Conservation (phyloP, 2,888 invertebrate genomes). For the Drosophila mimica region DNA sequence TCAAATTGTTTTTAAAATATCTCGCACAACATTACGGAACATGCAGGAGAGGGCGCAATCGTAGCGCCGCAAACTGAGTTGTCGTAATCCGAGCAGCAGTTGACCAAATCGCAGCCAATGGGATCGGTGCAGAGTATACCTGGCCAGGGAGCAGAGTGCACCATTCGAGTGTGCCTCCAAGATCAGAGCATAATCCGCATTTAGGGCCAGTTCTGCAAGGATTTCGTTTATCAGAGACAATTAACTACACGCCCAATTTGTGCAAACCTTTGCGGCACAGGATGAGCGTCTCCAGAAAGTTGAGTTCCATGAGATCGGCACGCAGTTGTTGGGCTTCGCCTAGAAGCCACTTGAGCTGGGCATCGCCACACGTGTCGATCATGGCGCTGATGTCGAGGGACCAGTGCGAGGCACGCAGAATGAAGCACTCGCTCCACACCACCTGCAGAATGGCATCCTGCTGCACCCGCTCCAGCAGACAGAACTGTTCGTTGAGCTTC, state of each 20-base stretch:
- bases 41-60: constrained; percentile 81
- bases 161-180: constrained; percentile 82
- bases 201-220: constrained; percentile 80
- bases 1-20: constrained; percentile 72
- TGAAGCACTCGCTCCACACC: constrained; percentile 87
- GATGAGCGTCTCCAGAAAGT: constrained; percentile 86
- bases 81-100: constrained; percentile 82
- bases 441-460: constrained; percentile 87
- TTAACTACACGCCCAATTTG: not conserved
- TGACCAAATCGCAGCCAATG: constrained; percentile 84
- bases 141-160: constrained; percentile 82
- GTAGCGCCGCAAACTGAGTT: constrained; percentile 81
- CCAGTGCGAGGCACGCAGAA: constrained; percentile 87
- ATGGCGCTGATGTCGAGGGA: constrained; percentile 85
- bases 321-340: constrained; percentile 84
- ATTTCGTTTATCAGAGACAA: not conserved
- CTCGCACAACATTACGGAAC: constrained; percentile 81
- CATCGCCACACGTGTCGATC: constrained; percentile 83
- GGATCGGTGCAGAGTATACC: constrained; percentile 83
- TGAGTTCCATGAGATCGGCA: constrained; percentile 86
- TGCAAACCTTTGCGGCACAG: constrained; percentile 86
- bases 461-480: constrained; percentile 85
- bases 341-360: constrained; percentile 82
- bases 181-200: constrained; percentile 72
- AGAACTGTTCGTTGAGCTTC: constrained; percentile 86